Base-by-base conservation (phyloP, 2,113 vertebrate species). In the Scomber scombrus region DNA sequence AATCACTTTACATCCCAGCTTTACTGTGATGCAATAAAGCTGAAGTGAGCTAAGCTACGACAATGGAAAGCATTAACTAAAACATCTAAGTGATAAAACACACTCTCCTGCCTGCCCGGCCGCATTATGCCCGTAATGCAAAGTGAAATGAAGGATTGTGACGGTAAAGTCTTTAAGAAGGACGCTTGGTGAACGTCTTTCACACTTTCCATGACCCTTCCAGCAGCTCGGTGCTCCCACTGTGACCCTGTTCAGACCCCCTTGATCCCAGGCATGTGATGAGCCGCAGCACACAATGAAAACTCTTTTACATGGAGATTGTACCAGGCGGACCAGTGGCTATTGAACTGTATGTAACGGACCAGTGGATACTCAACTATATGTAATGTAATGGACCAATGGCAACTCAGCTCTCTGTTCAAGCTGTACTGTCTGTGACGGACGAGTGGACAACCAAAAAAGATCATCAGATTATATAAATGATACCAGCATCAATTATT, bases 241-340 rank as follows among this genome's bases (percentile, higher is more conserved):
- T 0, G 13, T 82, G 76, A 89, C 85, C 90, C 80, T 5, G 70
- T 3, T 76, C 82, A 81, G 68, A 86, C 76, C 82, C 78, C 29
- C 83, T 26, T 94, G 87, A 94, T 91, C 88, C 81, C 77, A 85
- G 71, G 79, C 93, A 94, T 93, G 94, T 94, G 93, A 95, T 84
- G 23, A 78, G 64, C 71, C 34, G n/a, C 75, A 13, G 57, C 63
- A 54, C 74, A 89, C 80, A 88, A 72, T 87, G 70, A 82, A 82
- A 79, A 80, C 69, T 11, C 71, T 81, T 81, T 83, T 74, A 52
- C 55, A 3, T 10, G 50, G 70, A 49, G 67, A 47, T 10, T 71
- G 82, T 85, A 81, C 70, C 80, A 85, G 73, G 80, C 52, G 7
- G 69, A 60, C 56, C 68, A 8, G 66, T 29, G 15, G 45, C 68